phyloP scores from a whole-genome alignment of 2,888 invertebrate genomes.

The Nomada ruficornis region DNA sequence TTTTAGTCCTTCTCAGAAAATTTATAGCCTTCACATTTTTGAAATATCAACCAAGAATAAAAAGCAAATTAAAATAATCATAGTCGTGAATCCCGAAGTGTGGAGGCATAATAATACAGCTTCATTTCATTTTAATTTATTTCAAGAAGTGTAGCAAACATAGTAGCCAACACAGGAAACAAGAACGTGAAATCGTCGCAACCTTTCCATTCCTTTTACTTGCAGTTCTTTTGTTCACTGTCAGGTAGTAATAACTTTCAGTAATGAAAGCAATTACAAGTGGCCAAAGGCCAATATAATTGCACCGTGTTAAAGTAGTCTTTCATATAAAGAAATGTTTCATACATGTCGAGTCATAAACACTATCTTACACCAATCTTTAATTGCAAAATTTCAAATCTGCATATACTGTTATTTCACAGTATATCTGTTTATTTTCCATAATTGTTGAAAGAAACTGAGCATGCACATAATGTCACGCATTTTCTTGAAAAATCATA shows the following conservation, averaged over 20 bases:
- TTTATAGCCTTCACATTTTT: too few relatives aligned
- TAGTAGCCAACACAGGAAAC: background rate
- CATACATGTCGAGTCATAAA: background rate
- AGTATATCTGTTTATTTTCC: slow-evolving; percentile 29
- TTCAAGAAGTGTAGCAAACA: background rate
- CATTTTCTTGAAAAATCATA: slow-evolving; percentile 64
- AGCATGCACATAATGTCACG: slow-evolving; percentile 42
- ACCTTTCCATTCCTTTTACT: background rate
- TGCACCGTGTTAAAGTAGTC: too few relatives aligned
- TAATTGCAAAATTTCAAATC: background rate
- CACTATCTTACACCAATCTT: background rate
- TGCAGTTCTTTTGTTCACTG: background rate
- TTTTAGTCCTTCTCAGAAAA: too few relatives aligned
- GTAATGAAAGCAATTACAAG: background rate
- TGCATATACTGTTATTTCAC: background rate
- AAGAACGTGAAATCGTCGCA: background rate
- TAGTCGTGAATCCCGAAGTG: background rate
- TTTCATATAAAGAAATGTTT: background rate
- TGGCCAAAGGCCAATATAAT: background rate
- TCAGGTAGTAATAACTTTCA: background rate
- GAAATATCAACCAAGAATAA: too few relatives aligned
- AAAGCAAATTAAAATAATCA: background rate
- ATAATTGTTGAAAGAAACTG: slow-evolving; percentile 32
- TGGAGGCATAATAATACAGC: background rate
- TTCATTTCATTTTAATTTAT: background rate